phyloP scores from a whole-genome alignment of 1,140 invertebrate genomes.

The Aphaenogaster ashmeadi region DNA sequence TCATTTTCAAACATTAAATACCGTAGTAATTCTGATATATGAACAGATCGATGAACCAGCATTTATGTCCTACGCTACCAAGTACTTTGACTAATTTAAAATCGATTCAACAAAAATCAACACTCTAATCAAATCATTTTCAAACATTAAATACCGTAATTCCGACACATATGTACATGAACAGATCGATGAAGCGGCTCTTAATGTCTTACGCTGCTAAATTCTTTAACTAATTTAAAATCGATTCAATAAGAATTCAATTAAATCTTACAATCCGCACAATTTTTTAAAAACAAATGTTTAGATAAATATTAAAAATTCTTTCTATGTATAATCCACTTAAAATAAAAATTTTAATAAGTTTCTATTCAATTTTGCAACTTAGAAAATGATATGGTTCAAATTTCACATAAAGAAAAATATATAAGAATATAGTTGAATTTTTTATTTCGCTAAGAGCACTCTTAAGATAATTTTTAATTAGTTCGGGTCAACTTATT shows the following conservation, averaged over 20 bases:
- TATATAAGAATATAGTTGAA: not conserved
- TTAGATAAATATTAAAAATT: slow-evolving; percentile 18
- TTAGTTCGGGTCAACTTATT: not conserved
- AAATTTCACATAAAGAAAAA: not conserved
- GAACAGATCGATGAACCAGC: not conserved
- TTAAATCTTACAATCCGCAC: not conserved
- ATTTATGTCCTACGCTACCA: not conserved
- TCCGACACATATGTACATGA: not conserved
- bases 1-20: slow-evolving; percentile 34
- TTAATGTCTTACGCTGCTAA: not conserved
- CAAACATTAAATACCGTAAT: slow-evolving; percentile 29
- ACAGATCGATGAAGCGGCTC: not conserved
- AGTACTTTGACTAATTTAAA: not conserved
- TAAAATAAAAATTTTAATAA: not conserved
- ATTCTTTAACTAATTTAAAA: not conserved
- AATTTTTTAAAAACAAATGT: not conserved
- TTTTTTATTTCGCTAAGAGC: not conserved
- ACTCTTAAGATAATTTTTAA: not conserved
- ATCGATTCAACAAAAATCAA: slow-evolving; percentile 1
- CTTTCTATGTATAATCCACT: not conserved
- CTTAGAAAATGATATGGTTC: not conserved
- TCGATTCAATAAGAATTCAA: not conserved
- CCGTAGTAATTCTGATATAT: not conserved
- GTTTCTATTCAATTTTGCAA: not conserved
- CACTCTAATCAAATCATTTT: not conserved